Evolutionary conservation across 1,140 invertebrate genomes (phyloP), one percentile per base, ranked within the genome.

Genomic region (Aphidius ervi): DNA sequence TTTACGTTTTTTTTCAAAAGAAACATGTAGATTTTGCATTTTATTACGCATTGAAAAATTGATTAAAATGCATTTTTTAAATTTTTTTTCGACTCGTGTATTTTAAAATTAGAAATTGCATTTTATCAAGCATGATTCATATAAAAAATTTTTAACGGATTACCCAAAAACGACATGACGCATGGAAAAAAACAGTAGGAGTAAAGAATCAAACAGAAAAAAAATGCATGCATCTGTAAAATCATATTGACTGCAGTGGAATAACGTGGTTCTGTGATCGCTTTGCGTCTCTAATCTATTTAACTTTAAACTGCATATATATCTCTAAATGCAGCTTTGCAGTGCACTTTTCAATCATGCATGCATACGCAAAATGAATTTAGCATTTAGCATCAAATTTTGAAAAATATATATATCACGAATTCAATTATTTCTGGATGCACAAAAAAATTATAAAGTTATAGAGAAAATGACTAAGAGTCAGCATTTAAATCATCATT

Each of bases 181-280:
- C 49, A 59, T 46, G 49, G 54, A 43, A 53, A 59, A 56, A 58
- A 47, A 46, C 52, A 46, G 46, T 50, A 46, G 50, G 63, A 20
- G 47, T 47, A 48, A 54, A 55, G 7, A 57, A 61, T 48, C 45
- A 63, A 60, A 62, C 56, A 23, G 52, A 40, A 39, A 54, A 70
- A 71, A 71, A 68, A 64, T 71, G 72, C 69, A 64, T 39, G 59
- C 57, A 64, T 61, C 67, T 70, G 71, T 67, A 68, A 66, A 75
- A 68, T 70, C 63, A 66, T 71, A 70, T 74, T 70, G 70, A 75
- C 69, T 76, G 75, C 75, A 75, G 74, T 70, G 72, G 71, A 76
- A 76, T 77, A 77, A 77, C 70, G 65, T 63, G 62, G 67, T 76
- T 77, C 67, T 59, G 66, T 53, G 61, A 64, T 67, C 67, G 71